A percentile compares a stretch with the other conserved stretches of the same genome.
Conservation (phyloP, 2,888 invertebrate genomes). For the Vanessa cardui region DNA sequence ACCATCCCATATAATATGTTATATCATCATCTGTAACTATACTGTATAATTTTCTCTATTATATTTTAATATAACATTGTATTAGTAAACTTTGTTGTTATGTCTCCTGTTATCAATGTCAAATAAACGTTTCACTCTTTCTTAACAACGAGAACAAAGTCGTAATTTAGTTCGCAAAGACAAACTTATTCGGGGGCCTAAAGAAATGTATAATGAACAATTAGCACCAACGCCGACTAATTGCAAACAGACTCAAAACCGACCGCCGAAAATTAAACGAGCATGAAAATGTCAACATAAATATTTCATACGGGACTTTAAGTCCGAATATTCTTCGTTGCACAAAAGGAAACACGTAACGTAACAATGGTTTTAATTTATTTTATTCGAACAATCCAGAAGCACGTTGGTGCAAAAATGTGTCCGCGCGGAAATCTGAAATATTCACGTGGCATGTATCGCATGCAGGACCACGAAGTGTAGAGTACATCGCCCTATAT, state of each 20-base stretch:
- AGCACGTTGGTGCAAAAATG: constrained; percentile 41
- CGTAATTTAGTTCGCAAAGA: too few relatives aligned
- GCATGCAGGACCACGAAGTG: constrained; percentile 51
- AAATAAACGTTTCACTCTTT: too few relatives aligned
- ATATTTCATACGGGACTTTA: constrained; percentile 6
- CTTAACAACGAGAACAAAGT: too few relatives aligned
- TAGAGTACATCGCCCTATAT: constrained; percentile 50
- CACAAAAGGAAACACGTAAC: constrained; percentile 18
- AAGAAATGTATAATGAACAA: not conserved
- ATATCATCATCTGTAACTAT: too few relatives aligned
- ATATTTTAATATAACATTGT: too few relatives aligned
- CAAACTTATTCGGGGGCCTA: too few relatives aligned
- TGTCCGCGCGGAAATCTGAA: constrained; percentile 47
- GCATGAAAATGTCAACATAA: not conserved
- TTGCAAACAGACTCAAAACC: too few relatives aligned
- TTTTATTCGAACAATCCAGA: constrained; percentile 33
- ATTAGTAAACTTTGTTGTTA: too few relatives aligned
- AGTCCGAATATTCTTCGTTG: constrained; percentile 7
- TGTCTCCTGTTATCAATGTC: too few relatives aligned
- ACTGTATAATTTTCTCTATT: too few relatives aligned
- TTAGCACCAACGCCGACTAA: too few relatives aligned
- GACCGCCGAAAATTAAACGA: not conserved
- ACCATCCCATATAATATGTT: too few relatives aligned
- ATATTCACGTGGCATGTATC: constrained; percentile 54
- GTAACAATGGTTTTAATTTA: constrained; percentile 29